These are phyloP conservation scores for Hirtodrosophila duncani DNA, from an alignment of 2,888 invertebrate species.

Conservation along the genomic window DNA sequence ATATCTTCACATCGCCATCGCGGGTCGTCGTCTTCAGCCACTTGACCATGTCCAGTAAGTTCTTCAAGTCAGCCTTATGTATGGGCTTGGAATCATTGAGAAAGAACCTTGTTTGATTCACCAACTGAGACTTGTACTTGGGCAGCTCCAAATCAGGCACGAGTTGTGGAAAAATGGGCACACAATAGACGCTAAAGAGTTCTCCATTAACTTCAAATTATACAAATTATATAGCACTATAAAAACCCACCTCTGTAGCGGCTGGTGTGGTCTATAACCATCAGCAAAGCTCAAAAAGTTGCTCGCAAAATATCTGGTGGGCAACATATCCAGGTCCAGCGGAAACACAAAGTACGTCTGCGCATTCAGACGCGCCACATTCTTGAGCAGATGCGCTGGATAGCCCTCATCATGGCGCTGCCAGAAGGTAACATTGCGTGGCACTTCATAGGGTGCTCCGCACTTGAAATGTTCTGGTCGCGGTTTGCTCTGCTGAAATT, in stretches of 20 bases:
- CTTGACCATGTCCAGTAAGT: background rate
- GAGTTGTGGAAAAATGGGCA: constrained; percentile 26
- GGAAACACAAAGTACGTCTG: constrained; percentile 30
- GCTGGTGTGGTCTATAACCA: background rate
- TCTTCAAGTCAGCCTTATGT: background rate
- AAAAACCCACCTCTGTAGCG: constrained; percentile 18
- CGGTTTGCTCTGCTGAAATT: background rate
- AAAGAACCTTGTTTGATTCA: background rate
- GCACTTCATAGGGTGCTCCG: background rate
- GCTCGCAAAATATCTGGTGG: constrained; percentile 10
- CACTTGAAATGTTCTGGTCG: too few species aligned
- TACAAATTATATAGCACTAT: background rate
- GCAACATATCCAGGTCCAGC: constrained; percentile 26
- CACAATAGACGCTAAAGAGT: constrained; percentile 31
- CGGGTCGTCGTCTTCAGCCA: constrained; percentile 1
- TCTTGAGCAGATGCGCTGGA: constrained; percentile 30
- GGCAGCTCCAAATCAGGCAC: background rate
- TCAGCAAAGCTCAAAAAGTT: constrained; percentile 18
- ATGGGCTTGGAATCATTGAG: background rate
- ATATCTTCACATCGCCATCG: constrained; percentile 13
- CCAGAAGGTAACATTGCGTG: background rate
- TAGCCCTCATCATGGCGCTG: background rate
- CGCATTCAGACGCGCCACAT: constrained; percentile 39
- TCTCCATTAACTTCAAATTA: background rate
- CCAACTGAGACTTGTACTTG: constrained; percentile 23